Percentiles rank a stretch among this genome's conserved stretches.
Conservation (phyloP, 2,888 invertebrate genomes). For the Hypercompe scribonia region DNA sequence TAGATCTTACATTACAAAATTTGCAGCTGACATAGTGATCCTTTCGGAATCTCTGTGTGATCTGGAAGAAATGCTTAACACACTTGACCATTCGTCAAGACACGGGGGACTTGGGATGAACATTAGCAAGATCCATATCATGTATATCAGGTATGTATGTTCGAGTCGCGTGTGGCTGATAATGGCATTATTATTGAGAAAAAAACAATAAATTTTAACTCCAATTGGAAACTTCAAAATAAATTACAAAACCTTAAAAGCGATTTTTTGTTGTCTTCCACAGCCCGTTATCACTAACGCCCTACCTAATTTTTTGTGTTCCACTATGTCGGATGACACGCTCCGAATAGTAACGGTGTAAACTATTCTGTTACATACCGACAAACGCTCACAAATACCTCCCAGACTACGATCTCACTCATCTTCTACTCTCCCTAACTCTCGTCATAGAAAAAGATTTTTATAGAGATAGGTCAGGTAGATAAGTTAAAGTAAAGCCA, state of each 20-base stretch:
- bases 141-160: no score
- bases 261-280: not conserved
- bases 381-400: conserved; percentile 39
- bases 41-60: no score
- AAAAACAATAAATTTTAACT: no score
- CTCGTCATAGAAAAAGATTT: not conserved
- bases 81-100: no score
- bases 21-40: no score
- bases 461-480: not conserved
- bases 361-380: conserved; percentile 44
- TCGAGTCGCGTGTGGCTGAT: no score
- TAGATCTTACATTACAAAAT: no score
- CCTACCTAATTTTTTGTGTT: conserved; percentile 26
- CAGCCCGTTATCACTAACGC: conserved; percentile 23
- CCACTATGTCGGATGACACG: conserved; percentile 47
- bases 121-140: no score
- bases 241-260: not conserved
- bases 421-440: not conserved
- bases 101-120: no score
- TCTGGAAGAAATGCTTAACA: no score
- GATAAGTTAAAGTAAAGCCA: not conserved
- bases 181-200: no score
- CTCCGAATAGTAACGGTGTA: conserved; percentile 50
- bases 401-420: conserved; percentile 10
- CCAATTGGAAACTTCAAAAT: not conserved